Base-by-base conservation (phyloP, 2,113 vertebrate species). In the Platichthys stellatus region DNA sequence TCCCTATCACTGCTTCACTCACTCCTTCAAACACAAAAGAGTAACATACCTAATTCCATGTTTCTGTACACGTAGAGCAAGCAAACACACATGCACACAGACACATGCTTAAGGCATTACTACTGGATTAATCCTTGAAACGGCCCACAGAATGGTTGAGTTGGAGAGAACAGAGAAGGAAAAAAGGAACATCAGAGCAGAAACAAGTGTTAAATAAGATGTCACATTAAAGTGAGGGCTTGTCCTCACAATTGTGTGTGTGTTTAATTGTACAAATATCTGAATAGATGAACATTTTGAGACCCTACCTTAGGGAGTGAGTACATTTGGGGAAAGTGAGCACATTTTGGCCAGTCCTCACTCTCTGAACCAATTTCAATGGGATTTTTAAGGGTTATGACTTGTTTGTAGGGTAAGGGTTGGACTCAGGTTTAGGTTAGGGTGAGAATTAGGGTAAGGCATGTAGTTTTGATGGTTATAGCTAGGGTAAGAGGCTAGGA, bases 51-150 rank as follows among this genome's bases (percentile, higher is more conserved):
- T 64, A 43, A 51, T 76, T 69, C 58, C 61, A 58, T 53, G 4
- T 54, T 23, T 57, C 23, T 62, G 49, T 28, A 35, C 53, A 45
- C 69, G 35, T 64, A 31, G 31, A 58, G 28, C 57, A 72, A 51
- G 35, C 62, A 76, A 20, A 76, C 31, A 60, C 64, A 68, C 63
- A 71, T 47, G 58, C 62, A 78, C 71, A 68, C 69, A 62, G 68
- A 63, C 65, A 72, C 66, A 83, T 89, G 89, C 76, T 85, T 87
- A 89, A 93, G 65, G 69, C 82, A 93, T 92, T 90, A 86, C 72
- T 63, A 58, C 60, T 61, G 49, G 65, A 81, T 51, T 69, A 75
- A 63, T 76, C 72, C 77, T 76, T 88, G 73, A 89, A 76, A 76
- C 12, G 20, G 63, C 66, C 53, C 60, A 63, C 69, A 45, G 76